Base-by-base conservation (phyloP, 2,888 invertebrate genomes). In the Molorchus minor region DNA sequence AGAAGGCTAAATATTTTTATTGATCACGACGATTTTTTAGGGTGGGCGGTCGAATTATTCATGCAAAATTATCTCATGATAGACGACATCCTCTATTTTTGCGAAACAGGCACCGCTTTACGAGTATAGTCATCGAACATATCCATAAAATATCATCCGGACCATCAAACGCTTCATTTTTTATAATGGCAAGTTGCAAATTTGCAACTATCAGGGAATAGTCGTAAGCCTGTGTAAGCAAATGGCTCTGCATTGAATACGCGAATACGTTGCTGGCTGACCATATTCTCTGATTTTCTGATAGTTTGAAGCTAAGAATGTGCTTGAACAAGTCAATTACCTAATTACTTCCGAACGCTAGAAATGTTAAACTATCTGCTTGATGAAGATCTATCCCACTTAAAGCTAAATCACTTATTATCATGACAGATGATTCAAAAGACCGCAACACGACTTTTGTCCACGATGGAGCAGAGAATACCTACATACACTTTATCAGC, bases 401-500 rank as follows among this genome's bases (percentile, higher is more conserved):
- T 41, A 19, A 2, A 3, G 4, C 2, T 41, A 4, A 41, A 20
- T 17, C 33, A 12, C 1, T 12, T 47, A 17, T n/a, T 1, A 2
- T 10, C 35, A 2, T 47, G 13, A 13, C 30, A 47, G 12, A 16
- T 33, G 1, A 4, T 47, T 1, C 46, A 47, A 35, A 4, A 7
- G 3, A 16, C n/a, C 35, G 17, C 46, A 33, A 8, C 33, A 19
- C 2, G 10, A 17, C 0, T 33, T 47, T 1, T 33, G 17, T 33
- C 4, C 15, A 2, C 15, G 46, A 10, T 47, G 46, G 46, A 12
- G 35, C 2, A 17, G 8, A 1, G 35, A 47, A 13, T 47, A 47
- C 12, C 10, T 47, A 17, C 46, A 47, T 33, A 47, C n/a, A 35
- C 2, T n/a, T n/a, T 12, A 46, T 2, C 46, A 46, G 17, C 15